Conservation (phyloP, 1,140 invertebrate genomes). For the Octopus sinensis region DNA sequence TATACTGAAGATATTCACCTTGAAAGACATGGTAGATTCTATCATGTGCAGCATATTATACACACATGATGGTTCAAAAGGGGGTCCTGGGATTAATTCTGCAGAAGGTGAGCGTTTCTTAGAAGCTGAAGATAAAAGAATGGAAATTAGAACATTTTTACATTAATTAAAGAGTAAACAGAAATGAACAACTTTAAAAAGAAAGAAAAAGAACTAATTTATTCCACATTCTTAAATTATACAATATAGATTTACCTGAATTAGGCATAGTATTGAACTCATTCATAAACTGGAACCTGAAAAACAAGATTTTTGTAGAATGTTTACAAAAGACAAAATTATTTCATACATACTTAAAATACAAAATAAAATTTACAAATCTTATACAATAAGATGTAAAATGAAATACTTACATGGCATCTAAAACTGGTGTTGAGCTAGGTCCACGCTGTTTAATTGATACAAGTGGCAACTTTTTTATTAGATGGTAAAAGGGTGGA, state of each 20-base stretch:
- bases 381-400: background rate
- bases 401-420: conserved; percentile 75
- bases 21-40: conserved; percentile 61
- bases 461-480: conserved; percentile 63
- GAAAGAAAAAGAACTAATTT: too few species aligned
- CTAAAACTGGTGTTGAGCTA: conserved; percentile 79
- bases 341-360: background rate
- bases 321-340: background rate
- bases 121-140: background rate
- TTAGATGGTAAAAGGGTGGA: conserved; percentile 87
- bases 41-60: conserved; percentile 76
- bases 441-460: conserved; percentile 31
- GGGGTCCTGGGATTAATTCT: conserved; percentile 60
- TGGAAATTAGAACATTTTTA: too few species aligned
- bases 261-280: conserved; percentile 48
- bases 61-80: conserved; percentile 79
- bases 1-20: conserved; percentile 29
- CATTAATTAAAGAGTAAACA: too few species aligned
- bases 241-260: background rate
- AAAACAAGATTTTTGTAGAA: conserved; percentile 29
- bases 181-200: too few species aligned
- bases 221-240: too few species aligned
- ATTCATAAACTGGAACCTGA: conserved; percentile 63
- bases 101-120: background rate
- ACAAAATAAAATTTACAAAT: background rate